Evolutionary conservation across 1,140 invertebrate species (phyloP), one percentile per base, ranked within the genome.

Genomic region (Halictus rubicundus): DNA sequence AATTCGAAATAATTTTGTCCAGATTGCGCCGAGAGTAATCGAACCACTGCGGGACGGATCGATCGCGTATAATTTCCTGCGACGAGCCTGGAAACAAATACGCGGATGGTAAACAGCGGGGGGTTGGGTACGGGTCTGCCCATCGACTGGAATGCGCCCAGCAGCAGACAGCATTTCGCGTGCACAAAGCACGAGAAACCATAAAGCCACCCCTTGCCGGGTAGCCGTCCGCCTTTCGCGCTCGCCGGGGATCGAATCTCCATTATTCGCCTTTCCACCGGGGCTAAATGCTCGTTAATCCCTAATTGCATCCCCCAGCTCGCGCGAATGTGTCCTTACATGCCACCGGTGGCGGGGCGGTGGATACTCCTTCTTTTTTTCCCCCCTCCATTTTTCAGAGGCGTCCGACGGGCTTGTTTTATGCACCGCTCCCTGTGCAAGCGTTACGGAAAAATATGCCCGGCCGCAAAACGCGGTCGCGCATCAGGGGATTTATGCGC

Each of bases 281-380:
- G 25, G 16, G 52, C 60, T 85, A 85, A 85, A 85, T 77, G 65
- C 69, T 81, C 68, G 71, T 85, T 85, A 84, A 77, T 84, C 57
- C 39, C 39, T 72, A 82, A 71, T 78, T 76, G 79, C 70, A 72
- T 57, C 60, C 52, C 46, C 32, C 27, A 52, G 8, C 8, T 21
- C 21, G 25, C 32, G 39, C 32, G 32, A 46, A 60, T 61, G 74
- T 68, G 74, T 76, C 54, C 74, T 61, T 27, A n/a, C 49, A 16
- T 5, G 49, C 3, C 16, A 16, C 14, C 5, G 14, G 14, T 14
- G 42, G 42, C 9, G 49, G 14, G 19, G 49, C 16, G 1, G n/a
- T n/a, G 5, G 12, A 16, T 7, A 1, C 21, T 27, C 23, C 14
- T 42, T 14, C 21, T 52, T 59, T 37, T 46, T 68, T 46, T 57